These are phyloP conservation scores for Syndactyla subalaris DNA, from an alignment of 2,797 vertebrate genomes.

Conservation along the genomic window DNA sequence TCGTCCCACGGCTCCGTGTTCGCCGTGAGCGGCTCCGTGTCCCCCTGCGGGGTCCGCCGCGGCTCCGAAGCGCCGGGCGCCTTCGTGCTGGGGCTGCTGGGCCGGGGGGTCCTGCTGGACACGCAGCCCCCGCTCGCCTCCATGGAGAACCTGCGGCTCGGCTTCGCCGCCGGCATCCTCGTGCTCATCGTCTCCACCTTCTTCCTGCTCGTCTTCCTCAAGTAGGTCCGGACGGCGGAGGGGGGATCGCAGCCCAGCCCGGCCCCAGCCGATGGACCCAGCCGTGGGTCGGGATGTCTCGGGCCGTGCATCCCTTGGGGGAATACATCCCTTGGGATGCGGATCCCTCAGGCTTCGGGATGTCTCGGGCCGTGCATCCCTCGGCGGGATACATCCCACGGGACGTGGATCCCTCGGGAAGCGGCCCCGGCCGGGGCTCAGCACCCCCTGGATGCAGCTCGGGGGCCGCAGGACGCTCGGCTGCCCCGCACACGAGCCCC, in stretches of 20 bases:
- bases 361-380: too few species aligned
- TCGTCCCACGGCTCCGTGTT: neutral
- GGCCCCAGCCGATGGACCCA: neutral
- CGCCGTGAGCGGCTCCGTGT: conserved; percentile 21
- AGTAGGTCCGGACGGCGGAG: neutral
- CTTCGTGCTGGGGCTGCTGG: conserved; percentile 57
- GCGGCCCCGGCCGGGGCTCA: too few species aligned
- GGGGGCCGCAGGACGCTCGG: neutral
- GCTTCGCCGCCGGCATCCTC: conserved; percentile 67
- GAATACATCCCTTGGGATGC: too few species aligned
- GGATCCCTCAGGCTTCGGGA: too few species aligned
- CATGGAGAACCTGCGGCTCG: conserved; percentile 67
- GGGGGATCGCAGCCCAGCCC: neutral
- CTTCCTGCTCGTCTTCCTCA: conserved; percentile 69
- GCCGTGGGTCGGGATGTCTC: fast-evolving
- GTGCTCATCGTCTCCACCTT: conserved; percentile 66
- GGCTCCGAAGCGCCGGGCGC: neutral
- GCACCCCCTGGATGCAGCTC: neutral
- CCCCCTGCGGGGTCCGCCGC: neutral
- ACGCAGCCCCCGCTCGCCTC: conserved; percentile 35
- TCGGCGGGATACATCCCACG: too few species aligned
- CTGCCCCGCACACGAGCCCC: fast-evolving
- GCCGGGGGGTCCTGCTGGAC: conserved; percentile 27
- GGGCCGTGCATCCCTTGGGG: too few species aligned
- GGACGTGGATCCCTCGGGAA: too few species aligned